Evolutionary conservation across 2,888 invertebrate genomes (phyloP).

Genomic region (Leptinotarsa peninsularis): DNA sequence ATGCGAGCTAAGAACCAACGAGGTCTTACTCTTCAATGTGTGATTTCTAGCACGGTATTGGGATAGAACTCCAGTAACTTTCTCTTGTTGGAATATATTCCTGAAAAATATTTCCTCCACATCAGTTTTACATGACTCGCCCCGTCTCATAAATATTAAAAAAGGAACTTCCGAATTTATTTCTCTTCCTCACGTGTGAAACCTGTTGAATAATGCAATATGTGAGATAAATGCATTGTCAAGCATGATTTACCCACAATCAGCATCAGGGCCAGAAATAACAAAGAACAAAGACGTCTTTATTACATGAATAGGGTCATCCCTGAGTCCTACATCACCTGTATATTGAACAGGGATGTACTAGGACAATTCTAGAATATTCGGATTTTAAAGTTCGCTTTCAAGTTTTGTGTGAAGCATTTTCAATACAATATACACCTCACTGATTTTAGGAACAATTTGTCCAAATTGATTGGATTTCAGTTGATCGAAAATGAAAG

Average conservation of each 20-base stretch:
- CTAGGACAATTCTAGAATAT: background rate
- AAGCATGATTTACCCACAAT: constrained; percentile 50
- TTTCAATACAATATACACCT: too few relatives aligned
- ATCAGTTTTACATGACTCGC: background rate
- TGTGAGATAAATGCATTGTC: constrained; percentile 49
- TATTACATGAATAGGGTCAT: constrained; percentile 49
- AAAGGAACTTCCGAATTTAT: constrained; percentile 29
- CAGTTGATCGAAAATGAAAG: too few relatives aligned
- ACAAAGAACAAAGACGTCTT: constrained; percentile 51
- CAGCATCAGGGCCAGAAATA: constrained; percentile 45
- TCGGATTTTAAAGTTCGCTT: too few relatives aligned
- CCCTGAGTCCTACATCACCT: constrained; percentile 29
- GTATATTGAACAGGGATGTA: constrained; percentile 19
- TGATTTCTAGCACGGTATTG: too few relatives aligned
- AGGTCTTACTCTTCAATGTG: too few relatives aligned
- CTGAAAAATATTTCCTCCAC: too few relatives aligned
- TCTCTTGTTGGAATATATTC: too few relatives aligned
- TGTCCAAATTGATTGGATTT: too few relatives aligned
- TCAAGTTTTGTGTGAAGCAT: too few relatives aligned
- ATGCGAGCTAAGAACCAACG: too few relatives aligned
- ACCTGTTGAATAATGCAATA: constrained; percentile 45
- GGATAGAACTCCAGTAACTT: too few relatives aligned
- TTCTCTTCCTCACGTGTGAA: constrained; percentile 42
- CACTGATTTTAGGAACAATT: too few relatives aligned
- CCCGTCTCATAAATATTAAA: constrained; percentile 12